A percentile compares a stretch with the other conserved stretches of the same genome.
phyloP scores from a whole-genome alignment of 2,113 vertebrate genomes.

The Loxodonta africana region DNA sequence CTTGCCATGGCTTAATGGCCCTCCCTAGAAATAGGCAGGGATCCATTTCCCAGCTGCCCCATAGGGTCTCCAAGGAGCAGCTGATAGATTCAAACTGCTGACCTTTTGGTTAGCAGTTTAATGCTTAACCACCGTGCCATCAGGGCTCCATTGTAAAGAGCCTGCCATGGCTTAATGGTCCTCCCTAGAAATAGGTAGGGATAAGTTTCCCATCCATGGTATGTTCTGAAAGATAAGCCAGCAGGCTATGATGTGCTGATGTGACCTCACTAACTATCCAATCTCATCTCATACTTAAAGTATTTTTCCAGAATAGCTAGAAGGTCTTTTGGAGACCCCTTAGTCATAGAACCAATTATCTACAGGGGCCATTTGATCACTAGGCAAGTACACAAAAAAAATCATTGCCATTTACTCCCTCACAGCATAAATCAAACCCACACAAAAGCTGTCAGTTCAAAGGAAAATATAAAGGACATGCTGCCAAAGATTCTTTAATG shows the following conservation, averaged over 20 bases:
- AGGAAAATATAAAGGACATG: conserved; percentile 13
- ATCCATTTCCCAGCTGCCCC: not conserved
- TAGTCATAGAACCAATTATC: not conserved
- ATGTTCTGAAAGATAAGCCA: not conserved
- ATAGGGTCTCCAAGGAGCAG: too few relatives aligned
- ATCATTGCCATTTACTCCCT: not conserved
- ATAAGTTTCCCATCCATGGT: not conserved
- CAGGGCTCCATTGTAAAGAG: too few relatives aligned
- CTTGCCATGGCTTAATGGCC: not conserved
- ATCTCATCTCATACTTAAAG: not conserved
- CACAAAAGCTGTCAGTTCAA: not conserved
- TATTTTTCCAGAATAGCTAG: conserved; percentile 7
- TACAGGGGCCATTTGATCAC: not conserved
- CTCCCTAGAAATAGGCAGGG: not conserved
- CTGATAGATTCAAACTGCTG: too few relatives aligned
- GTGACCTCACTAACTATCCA: not conserved
- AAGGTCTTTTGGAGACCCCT: not conserved
- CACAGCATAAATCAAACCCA: conserved; percentile 45
- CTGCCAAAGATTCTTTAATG: conserved; percentile 3
- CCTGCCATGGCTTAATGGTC: not conserved
- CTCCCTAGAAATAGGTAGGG: not conserved
- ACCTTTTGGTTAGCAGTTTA: too few relatives aligned
- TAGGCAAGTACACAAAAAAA: conserved; percentile 1
- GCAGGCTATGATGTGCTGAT: not conserved
- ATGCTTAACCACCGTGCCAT: too few relatives aligned